Conservation (phyloP, 2,797 vertebrate genomes). For the Poecilia gillii region DNA sequence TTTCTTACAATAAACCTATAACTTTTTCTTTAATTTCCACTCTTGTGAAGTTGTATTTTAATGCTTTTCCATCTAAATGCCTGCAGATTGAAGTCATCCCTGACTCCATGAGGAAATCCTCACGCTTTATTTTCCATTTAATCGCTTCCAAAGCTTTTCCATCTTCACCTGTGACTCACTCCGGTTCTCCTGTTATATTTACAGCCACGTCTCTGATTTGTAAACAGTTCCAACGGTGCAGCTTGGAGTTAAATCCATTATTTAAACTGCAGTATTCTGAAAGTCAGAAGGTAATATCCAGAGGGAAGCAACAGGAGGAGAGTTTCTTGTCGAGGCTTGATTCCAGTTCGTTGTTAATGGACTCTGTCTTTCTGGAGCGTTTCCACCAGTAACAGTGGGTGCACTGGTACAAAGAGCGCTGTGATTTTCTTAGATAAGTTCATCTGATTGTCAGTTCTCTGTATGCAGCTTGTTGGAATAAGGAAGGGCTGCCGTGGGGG, state of each 20-base stretch:
- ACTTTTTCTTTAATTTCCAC: not conserved
- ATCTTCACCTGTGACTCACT: not conserved
- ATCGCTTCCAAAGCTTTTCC: not conserved
- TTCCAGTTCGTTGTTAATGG: not conserved
- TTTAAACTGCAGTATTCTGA: not conserved
- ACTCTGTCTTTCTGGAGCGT: conserved; percentile 42
- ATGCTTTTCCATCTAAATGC: not conserved
- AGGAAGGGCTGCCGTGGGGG: conserved; percentile 9
- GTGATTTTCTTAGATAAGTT: conserved; percentile 41
- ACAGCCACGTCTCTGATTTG: not conserved
- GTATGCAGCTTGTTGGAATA: conserved; percentile 8
- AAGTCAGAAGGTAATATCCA: no score
- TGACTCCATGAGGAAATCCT: not conserved
- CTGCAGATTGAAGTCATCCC: not conserved
- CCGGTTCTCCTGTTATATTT: not conserved
- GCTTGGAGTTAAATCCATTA: not conserved
- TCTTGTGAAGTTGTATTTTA: not conserved
- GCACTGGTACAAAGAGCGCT: conserved; percentile 51
- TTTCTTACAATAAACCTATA: not conserved
- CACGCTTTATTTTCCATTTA: not conserved
- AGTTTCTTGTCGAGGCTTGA: conserved; percentile 45
- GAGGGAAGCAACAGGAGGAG: not conserved
- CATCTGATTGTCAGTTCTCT: conserved; percentile 26
- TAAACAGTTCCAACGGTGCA: not conserved
- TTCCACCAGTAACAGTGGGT: conserved; percentile 55